Base-by-base conservation (phyloP, 2,888 invertebrate species). In the Ophion costatus region DNA sequence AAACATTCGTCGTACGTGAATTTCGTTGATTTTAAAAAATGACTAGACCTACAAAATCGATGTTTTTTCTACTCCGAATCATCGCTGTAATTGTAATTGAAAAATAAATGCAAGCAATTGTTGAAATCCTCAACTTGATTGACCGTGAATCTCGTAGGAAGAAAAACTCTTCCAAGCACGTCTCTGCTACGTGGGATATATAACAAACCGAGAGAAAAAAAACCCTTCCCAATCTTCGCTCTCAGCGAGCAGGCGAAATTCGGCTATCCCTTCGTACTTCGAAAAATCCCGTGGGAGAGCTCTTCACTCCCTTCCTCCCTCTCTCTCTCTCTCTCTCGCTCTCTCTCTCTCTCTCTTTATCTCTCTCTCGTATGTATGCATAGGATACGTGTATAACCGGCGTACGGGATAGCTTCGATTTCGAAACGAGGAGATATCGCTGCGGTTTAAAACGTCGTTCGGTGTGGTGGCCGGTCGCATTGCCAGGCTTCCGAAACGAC, bases 361-460 rank as follows among this genome's bases (percentile, higher is more conserved):
- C 63, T 45, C 20, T 74, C 57, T 57, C 61, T 59, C 56, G 69
- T 78, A 78, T 56, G 69, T 81, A 56, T 74, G 71, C 59, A 83
- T 71, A 82, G 70, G 70, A 77, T 70, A 66, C 51, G 63, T 22
- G 70, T 71, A 76, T 74, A 76, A 73, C 71, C 61, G 71, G 87
- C 76, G 80, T 83, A 83, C 86, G 87, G 88, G 88, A 87, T 89
- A 86, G 90, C 88, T 90, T 90, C 88, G 90, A 88, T 88, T 87
- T 87, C 87, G 90, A 87, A 92, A 89, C 90, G 91, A 90, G 91
- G 90, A 90, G 91, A 93, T 92, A 93, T 92, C 90, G 91, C 90
- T 92, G 93, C 92, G 93, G 92, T 93, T 93, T 93, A 93, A 93
- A 93, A 91, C 91, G 90, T 89, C 89, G 90, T 90, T 90, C 88